A percentile compares a stretch with the other conserved stretches of the same genome.
These are phyloP conservation scores for Drosophila punjabiensis DNA, from an alignment of 1,140 invertebrate genomes.

Conservation along the genomic window DNA sequence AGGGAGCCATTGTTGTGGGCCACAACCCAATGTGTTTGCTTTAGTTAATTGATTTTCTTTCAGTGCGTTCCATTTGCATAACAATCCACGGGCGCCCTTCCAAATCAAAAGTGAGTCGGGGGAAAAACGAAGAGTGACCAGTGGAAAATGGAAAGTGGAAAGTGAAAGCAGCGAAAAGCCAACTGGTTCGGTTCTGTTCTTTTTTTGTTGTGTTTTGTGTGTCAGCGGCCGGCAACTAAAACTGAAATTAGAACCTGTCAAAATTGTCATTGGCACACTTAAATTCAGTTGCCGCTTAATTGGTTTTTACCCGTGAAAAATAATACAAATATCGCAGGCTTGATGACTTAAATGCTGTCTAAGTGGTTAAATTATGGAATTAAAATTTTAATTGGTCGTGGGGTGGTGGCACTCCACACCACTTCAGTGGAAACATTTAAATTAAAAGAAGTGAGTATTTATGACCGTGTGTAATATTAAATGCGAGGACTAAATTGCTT, in stretches of 20 bases:
- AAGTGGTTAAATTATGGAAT: conserved; percentile 39
- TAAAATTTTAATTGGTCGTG: conserved; percentile 29
- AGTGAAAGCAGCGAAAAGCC: conserved; percentile 45
- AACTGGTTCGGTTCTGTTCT: conserved; percentile 9
- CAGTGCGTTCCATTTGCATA: conserved; percentile 76
- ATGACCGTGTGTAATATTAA: neutral
- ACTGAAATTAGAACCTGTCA: conserved; percentile 42
- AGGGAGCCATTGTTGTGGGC: conserved; percentile 40
- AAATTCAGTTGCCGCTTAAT: conserved; percentile 51
- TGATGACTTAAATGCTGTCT: conserved; percentile 13
- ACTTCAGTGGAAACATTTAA: neutral
- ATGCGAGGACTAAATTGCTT: conserved; percentile 30
- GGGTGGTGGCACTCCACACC: neutral
- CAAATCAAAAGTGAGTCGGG: conserved; percentile 7
- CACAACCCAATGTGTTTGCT: conserved; percentile 60
- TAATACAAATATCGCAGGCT: conserved; percentile 31
- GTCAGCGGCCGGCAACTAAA: conserved; percentile 29
- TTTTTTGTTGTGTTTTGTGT: conserved; percentile 37
- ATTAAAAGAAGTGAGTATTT: neutral
- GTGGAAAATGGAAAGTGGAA: conserved; percentile 9
- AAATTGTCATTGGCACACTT: conserved; percentile 51
- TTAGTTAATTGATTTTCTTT: conserved; percentile 82
- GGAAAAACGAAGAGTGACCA: conserved; percentile 21
- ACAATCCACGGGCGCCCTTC: conserved; percentile 51
- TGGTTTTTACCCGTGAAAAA: conserved; percentile 4